A percentile compares a stretch with the other conserved stretches of the same genome.
Conservation (phyloP, 2,113 vertebrate species). For the Strigops habroptila region DNA sequence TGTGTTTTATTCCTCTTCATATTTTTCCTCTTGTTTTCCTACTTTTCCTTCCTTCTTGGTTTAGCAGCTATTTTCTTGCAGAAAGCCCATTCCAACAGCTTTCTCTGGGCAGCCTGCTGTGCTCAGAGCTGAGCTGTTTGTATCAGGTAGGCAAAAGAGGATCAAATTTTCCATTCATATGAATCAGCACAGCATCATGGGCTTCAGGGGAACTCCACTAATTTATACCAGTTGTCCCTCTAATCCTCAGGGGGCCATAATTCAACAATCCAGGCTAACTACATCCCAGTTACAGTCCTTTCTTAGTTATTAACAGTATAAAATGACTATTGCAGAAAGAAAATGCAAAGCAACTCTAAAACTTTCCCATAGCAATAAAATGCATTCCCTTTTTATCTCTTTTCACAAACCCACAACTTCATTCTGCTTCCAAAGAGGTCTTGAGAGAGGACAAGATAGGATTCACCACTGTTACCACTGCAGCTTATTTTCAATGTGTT, state of each 20-base stretch:
- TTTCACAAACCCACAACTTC: neutral
- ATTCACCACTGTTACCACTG: neutral
- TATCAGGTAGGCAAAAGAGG: neutral
- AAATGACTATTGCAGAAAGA: neutral
- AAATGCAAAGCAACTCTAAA: neutral
- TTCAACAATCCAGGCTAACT: neutral
- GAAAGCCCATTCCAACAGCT: neutral
- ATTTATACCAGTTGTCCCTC: neutral
- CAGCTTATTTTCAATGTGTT: neutral
- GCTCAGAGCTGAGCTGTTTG: neutral
- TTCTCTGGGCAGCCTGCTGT: neutral
- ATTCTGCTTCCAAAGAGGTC: neutral
- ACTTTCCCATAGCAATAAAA: neutral
- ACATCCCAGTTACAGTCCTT: neutral
- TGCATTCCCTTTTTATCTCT: neutral
- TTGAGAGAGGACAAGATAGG: neutral
- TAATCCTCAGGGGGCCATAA: neutral
- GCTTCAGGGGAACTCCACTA: neutral
- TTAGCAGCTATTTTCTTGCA: neutral
- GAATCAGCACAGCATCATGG: neutral
- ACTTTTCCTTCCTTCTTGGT: neutral
- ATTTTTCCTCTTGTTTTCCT: neutral
- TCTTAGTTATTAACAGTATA: neutral
- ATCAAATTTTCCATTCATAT: neutral
- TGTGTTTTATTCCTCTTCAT: rapidly evolving